Evolutionary conservation across 1,140 invertebrate genomes (phyloP).

Genomic region (Eupristina koningsbergeri): DNA sequence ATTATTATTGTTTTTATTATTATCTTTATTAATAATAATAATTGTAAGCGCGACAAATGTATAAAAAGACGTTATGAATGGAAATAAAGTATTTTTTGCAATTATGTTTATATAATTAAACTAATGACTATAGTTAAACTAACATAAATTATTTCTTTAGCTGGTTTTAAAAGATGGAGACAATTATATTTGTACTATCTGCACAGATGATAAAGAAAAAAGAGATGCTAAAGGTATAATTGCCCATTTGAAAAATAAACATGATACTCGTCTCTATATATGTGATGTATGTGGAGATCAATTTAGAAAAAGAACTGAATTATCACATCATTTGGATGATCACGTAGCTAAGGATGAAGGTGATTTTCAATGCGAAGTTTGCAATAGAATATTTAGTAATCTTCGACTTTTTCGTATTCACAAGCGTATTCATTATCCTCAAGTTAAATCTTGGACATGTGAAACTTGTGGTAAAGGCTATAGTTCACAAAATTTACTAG

Average conservation of each 20-base stretch:
- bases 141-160: slow-evolving; percentile 55
- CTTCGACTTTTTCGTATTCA: slow-evolving; percentile 77
- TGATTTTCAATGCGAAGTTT: slow-evolving; percentile 79
- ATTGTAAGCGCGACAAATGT: no score
- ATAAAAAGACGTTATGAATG: no score
- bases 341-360: slow-evolving; percentile 77
- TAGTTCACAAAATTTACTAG: slow-evolving; percentile 78
- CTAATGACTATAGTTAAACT: no score
- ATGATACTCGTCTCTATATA: slow-evolving; percentile 79
- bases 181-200: slow-evolving; percentile 77
- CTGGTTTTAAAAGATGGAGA: slow-evolving; percentile 73
- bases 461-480: slow-evolving; percentile 79
- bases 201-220: slow-evolving; percentile 69
- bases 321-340: slow-evolving; percentile 79
- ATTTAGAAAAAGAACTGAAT: slow-evolving; percentile 77
- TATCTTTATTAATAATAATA: no score
- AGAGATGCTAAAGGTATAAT: slow-evolving; percentile 77
- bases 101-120: no score
- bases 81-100: no score
- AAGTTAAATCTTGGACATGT: slow-evolving; percentile 78
- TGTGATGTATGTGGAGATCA: slow-evolving; percentile 81
- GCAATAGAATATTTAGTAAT: slow-evolving; percentile 78
- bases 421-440: slow-evolving; percentile 77
- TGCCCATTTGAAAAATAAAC: slow-evolving; percentile 76
- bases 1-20: no score